Base-by-base conservation (phyloP, 2,797 vertebrate species). In the Choloepus didactylus region DNA sequence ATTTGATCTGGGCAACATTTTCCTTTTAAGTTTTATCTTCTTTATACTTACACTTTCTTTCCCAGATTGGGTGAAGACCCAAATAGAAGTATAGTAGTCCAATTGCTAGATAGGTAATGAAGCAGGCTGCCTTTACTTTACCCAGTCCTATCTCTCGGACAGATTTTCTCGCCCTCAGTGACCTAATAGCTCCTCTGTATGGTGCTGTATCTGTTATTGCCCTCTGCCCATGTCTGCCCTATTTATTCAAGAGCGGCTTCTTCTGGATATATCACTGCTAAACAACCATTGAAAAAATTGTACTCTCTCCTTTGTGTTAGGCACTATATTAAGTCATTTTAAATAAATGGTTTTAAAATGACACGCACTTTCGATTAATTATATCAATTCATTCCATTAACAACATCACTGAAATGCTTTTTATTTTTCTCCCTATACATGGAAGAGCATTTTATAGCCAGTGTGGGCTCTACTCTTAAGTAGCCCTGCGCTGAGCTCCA, bases 11-110 rank as follows among this genome's bases (percentile, higher is more conserved):
- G 72, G 46, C 27, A 51, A 49, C 18, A 10, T 77, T 88, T 67
- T 38, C 27, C 80, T 56, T 76, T 60, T 44, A 25, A 66, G 3
- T 89, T 90, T 83, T 56, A 38, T 87, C 82, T 92, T 80, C 54
- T 91, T 59, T 66, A 12, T 67, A n/a, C 19, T 93, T 86, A 84
- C 69, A n/a, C 19, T 91, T 86, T 87, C 69, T 87, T 69, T 64
- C 49, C 16, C 38, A 76, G 59, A 38, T n/a, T 59, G 60, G 64
- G 23, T 66, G 19, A 80, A 87, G 31, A 73, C 27, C 27, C 31
- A 70, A 14, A 46, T 29, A 46, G 75, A 67, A 79, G 64, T 3
- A 4, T 2, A 29, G 44, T 5, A 67, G 18, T 79, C 59, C 77
- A 44, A 72, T 60, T 10, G 25, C 31, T 12, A 46, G 14, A 9